A percentile compares a stretch with the other conserved stretches of the same genome.
Evolutionary conservation across 35 echinoderm and acorn worm species (phyloP).

Genomic region (Apostichopus japonicus): DNA sequence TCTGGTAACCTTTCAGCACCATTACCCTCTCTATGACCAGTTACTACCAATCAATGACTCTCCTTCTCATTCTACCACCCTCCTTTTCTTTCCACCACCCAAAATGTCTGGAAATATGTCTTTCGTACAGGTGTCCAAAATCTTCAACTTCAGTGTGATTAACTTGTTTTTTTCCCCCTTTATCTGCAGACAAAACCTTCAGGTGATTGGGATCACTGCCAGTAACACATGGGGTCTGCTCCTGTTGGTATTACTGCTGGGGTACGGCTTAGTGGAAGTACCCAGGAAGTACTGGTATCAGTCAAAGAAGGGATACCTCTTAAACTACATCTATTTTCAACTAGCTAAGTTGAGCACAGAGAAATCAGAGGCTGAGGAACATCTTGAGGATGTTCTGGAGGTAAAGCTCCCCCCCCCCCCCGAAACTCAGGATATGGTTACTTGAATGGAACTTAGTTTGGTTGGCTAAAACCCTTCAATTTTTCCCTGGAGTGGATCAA

Average conservation of each 20-base stretch:
- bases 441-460: no score
- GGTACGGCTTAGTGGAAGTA: slow-evolving; percentile 95
- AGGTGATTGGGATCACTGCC: slow-evolving; percentile 90
- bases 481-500: no score
- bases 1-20: no score
- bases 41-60: no score
- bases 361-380: slow-evolving; percentile 92
- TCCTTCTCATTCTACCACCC: no score
- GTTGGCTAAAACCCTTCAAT: no score
- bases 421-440: no score
- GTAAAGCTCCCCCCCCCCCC: slow-evolving; percentile 9
- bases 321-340: slow-evolving; percentile 86
- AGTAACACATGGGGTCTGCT: slow-evolving; percentile 95
- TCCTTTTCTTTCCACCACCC: no score
- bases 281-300: slow-evolving; percentile 87
- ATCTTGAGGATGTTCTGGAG: slow-evolving; percentile 93
- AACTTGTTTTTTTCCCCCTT: not conserved
- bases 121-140: no score
- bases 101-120: no score
- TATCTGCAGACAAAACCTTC: slow-evolving; percentile 61
- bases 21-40: no score
- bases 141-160: no score
- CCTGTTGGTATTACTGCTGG: slow-evolving; percentile 81
- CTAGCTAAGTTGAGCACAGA: slow-evolving; percentile 90
- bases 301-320: slow-evolving; percentile 79